phyloP scores from a whole-genome alignment of 2,113 vertebrate genomes.

The Thunnus thynnus region DNA sequence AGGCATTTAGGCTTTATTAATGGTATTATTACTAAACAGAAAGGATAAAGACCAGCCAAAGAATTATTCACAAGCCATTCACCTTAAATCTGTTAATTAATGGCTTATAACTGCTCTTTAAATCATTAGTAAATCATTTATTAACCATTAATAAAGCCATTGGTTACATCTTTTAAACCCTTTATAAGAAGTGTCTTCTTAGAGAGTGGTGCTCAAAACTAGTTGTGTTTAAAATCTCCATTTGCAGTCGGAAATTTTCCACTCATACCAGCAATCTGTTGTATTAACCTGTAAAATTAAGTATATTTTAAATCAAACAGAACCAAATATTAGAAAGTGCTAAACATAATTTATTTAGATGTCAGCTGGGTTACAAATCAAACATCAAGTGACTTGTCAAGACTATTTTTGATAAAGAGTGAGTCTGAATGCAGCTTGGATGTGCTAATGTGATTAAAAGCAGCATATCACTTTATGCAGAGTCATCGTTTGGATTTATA shows the following conservation, averaged over 20 bases:
- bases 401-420: slow-evolving; percentile 14
- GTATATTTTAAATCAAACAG: not conserved
- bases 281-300: not conserved
- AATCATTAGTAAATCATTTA: not conserved
- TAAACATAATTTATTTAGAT: slow-evolving; percentile 10
- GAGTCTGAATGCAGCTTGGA: not conserved
- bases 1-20: not conserved
- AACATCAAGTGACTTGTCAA: not conserved
- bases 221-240: not conserved
- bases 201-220: not conserved
- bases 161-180: not conserved
- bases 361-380: not conserved
- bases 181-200: slow-evolving; percentile 3
- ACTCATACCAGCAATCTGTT: not conserved
- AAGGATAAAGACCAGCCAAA: not conserved
- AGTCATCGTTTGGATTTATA: slow-evolving; percentile 3
- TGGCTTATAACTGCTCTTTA: not conserved
- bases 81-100: not conserved
- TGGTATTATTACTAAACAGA: not conserved
- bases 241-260: not conserved
- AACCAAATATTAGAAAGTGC: slow-evolving; percentile 3
- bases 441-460: not conserved
- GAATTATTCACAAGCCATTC: not conserved
- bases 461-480: slow-evolving; percentile 18
- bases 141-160: slow-evolving; percentile 11